Evolutionary conservation across 2,797 vertebrate species (phyloP).

Genomic region (Ibycter americanus): DNA sequence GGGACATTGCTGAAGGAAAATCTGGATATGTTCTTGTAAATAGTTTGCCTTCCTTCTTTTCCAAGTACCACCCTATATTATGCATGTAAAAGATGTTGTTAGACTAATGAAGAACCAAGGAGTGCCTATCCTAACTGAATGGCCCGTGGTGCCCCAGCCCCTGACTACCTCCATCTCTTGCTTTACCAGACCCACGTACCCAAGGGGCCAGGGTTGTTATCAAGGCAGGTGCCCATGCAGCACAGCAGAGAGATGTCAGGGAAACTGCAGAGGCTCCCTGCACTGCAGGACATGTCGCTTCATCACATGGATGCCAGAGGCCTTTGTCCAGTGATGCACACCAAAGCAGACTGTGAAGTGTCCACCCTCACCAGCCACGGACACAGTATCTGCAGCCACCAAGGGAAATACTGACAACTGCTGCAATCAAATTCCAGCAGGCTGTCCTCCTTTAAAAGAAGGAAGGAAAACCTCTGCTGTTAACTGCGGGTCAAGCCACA

Average conservation of each 20-base stretch:
- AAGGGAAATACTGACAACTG: not conserved
- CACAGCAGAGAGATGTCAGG: not conserved
- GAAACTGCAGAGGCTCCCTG: not conserved
- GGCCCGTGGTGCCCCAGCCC: not conserved
- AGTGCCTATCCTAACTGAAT: not conserved
- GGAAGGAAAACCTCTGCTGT: not conserved
- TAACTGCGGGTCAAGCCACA: not conserved
- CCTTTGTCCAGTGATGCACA: rapidly evolving
- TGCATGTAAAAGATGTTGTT: not conserved
- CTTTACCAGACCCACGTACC: rapidly evolving
- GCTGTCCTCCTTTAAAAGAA: not conserved
- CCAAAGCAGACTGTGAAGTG: not conserved
- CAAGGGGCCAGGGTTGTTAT: not conserved
- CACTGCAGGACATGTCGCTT: rapidly evolving
- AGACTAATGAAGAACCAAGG: not conserved
- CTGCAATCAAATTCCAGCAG: not conserved
- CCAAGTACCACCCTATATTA: not conserved
- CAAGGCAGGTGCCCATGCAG: not conserved
- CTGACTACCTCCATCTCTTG: not conserved
- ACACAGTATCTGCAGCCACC: rapidly evolving
- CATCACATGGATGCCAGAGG: not conserved
- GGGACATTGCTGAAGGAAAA: not conserved
- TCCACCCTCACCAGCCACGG: rapidly evolving
- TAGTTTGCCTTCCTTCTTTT: not conserved
- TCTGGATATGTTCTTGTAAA: not conserved